Evolutionary conservation across 2,888 invertebrate genomes (phyloP).

Genomic region (Pyrrhia umbra): DNA sequence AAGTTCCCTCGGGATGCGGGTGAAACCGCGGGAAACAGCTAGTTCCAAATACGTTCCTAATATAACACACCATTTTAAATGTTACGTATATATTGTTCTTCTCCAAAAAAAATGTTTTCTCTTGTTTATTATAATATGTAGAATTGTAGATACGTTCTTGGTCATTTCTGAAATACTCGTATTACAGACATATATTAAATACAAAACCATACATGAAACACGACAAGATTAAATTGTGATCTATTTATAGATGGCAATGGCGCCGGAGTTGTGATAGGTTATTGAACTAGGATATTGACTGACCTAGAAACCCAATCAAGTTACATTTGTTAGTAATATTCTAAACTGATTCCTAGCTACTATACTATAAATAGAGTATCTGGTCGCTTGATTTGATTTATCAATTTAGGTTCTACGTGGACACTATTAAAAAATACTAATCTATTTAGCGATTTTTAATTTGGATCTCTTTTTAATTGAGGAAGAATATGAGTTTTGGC

Average conservation of each 20-base stretch:
- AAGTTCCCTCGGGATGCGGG: too few relatives aligned
- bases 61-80: too few relatives aligned
- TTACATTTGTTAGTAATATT: constrained; percentile 39
- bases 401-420: not conserved
- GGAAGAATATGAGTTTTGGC: too few relatives aligned
- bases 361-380: constrained; percentile 34
- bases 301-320: constrained; percentile 47
- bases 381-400: not conserved
- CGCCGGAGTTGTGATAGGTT: constrained; percentile 19
- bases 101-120: too few relatives aligned
- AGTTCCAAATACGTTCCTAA: too few relatives aligned
- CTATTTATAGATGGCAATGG: constrained; percentile 16
- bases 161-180: not conserved
- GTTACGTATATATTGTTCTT: too few relatives aligned
- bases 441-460: too few relatives aligned
- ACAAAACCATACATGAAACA: constrained; percentile 10
- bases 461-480: too few relatives aligned
- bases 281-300: constrained; percentile 41
- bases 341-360: constrained; percentile 16
- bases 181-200: not conserved
- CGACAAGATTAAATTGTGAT: not conserved
- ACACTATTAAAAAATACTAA: not conserved
- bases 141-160: too few relatives aligned
- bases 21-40: too few relatives aligned
- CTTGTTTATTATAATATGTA: too few relatives aligned